phyloP scores from a whole-genome alignment of 2,113 vertebrate genomes.

The Oryzias melastigma region DNA sequence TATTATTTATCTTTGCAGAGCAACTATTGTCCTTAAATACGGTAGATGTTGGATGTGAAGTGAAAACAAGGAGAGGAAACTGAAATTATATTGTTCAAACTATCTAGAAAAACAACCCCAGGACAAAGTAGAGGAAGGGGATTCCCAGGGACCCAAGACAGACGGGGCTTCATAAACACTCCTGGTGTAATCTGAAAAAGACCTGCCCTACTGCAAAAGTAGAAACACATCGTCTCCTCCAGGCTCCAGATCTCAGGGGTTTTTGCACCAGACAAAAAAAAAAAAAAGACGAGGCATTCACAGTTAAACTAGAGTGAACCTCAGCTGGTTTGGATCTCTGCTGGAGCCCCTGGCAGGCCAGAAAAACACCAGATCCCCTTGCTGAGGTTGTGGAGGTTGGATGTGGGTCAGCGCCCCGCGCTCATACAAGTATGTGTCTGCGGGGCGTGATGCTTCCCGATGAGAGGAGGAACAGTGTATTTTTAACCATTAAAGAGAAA shows the following conservation, averaged over 20 bases:
- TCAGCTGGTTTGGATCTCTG: slow-evolving; percentile 62
- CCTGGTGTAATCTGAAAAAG: slow-evolving; percentile 26
- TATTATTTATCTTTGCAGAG: too few species aligned
- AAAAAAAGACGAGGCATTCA: slow-evolving; percentile 2
- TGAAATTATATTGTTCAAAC: slow-evolving; percentile 31
- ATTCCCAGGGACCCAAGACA: slow-evolving; percentile 49
- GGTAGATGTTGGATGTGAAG: neutral
- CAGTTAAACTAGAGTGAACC: slow-evolving; percentile 59
- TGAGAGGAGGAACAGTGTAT: slow-evolving; percentile 56
- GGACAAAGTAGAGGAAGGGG: slow-evolving; percentile 57
- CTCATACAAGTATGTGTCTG: slow-evolving; percentile 60
- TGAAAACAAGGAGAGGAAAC: slow-evolving; percentile 6
- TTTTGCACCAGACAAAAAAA: slow-evolving; percentile 17
- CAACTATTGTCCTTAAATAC: too few species aligned
- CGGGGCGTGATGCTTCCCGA: slow-evolving; percentile 25
- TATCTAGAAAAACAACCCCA: slow-evolving; percentile 63
- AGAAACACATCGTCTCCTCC: slow-evolving; percentile 59
- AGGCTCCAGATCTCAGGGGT: slow-evolving; percentile 66
- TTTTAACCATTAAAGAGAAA: slow-evolving; percentile 64
- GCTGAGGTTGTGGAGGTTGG: slow-evolving; percentile 58
- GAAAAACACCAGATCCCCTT: slow-evolving; percentile 44
- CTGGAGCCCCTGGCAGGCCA: slow-evolving; percentile 55
- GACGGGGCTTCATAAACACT: slow-evolving; percentile 18
- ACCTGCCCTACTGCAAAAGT: slow-evolving; percentile 34
- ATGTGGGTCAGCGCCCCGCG: slow-evolving; percentile 49